Evolutionary conservation across 1,140 invertebrate genomes (phyloP), one percentile per base, ranked within the genome.

Genomic region (Aphidius ervi): DNA sequence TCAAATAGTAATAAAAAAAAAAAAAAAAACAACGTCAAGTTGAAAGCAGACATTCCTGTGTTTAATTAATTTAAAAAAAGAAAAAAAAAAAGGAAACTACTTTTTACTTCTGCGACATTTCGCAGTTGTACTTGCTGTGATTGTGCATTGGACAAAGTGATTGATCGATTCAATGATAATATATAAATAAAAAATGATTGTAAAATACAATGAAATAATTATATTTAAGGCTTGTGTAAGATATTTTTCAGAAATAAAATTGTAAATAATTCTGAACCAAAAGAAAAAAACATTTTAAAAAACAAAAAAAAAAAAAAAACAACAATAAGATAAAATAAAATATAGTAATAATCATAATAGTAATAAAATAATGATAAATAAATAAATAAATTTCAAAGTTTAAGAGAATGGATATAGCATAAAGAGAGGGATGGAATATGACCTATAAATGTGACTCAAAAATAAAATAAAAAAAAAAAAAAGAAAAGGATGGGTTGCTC

Each of bases 81-180:
- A 46, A 53, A 9, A 41, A 20, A 16, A 63, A 37, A 47, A 46
- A 55, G 53, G 46, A 63, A 47, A 54, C 37, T 43, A 59, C 6
- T 47, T 40, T 20, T 43, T 23, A 37, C 40, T 16, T 39, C 41
- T 59, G 40, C 42, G 50, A 47, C 20, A 39, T 46, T 59, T 59
- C 31, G 49, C 47, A 57, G 47, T 46, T 46, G 48, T 56, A 62
- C 58, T 58, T 62, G 64, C 62, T 62, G 52, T 56, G 40, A 54
- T 61, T 47, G 59, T 55, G 56, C 49, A 63, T 61, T 54, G 64
- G 58, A 63, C 61, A 63, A 65, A 62, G 64, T 65, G 64, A 64
- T 57, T 31, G 23, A 31, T 31, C 23, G 23, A 3, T 31, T 31
- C 4, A 31, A 31, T 31, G 23, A 42, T 54, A 54, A n/a, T 58